Percentiles rank a stretch among this genome's conserved stretches.
Evolutionary conservation across 2,888 invertebrate genomes (phyloP).

Genomic region (Theodoxus fluviatilis): DNA sequence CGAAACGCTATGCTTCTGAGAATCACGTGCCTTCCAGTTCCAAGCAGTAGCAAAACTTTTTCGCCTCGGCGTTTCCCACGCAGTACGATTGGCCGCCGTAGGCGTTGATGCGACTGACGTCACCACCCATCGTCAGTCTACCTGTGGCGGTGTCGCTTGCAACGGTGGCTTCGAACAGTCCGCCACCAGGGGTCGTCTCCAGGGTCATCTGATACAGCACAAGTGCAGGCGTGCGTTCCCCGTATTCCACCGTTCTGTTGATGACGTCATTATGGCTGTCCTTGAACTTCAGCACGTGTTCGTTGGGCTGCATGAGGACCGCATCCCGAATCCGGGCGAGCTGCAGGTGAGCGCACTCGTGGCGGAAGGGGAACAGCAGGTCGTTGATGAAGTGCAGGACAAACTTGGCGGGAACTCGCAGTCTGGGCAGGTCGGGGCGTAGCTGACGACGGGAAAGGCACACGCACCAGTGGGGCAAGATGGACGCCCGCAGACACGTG

Average conservation of each 20-base stretch:
- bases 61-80: conserved; percentile 48
- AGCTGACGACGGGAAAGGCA: conserved; percentile 40
- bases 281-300: conserved; percentile 39
- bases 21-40: too few species aligned
- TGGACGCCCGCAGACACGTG: conserved; percentile 79
- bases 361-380: conserved; percentile 66
- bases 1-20: too few species aligned
- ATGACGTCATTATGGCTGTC: conserved; percentile 62
- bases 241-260: conserved; percentile 39
- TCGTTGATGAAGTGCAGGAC: conserved; percentile 75
- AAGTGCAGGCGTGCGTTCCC: conserved; percentile 36
- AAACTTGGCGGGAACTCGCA: conserved; percentile 70
- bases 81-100: conserved; percentile 65
- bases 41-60: conserved; percentile 64
- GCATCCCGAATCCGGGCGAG: conserved; percentile 74
- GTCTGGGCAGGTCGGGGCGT: conserved; percentile 65
- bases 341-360: conserved; percentile 66
- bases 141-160: conserved; percentile 76
- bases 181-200: conserved; percentile 75
- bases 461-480: conserved; percentile 73
- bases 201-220: conserved; percentile 71
- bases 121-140: conserved; percentile 70
- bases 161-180: conserved; percentile 82
- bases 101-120: conserved; percentile 67
- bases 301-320: conserved; percentile 66